Percentiles rank a stretch among this genome's conserved stretches.
Evolutionary conservation across 2,888 invertebrate genomes (phyloP).

Genomic region (Tipula helvola): DNA sequence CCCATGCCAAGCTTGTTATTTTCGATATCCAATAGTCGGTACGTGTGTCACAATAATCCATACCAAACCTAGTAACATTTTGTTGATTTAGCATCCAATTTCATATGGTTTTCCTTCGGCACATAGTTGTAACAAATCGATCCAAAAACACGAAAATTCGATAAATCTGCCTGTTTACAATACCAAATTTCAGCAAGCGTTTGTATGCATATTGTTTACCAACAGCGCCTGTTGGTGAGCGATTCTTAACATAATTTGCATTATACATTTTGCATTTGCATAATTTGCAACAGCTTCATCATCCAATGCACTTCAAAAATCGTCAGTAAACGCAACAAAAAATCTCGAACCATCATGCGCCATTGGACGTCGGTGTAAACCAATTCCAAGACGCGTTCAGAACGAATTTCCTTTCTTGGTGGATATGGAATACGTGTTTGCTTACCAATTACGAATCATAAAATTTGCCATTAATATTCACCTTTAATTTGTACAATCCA

Average conservation of each 20-base stretch:
- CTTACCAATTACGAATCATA: slow-evolving; percentile 10
- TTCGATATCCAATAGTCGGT: background rate
- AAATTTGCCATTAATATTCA: background rate
- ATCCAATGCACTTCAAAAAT: background rate
- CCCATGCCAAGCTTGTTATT: background rate
- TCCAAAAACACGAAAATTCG: background rate
- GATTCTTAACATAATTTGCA: background rate
- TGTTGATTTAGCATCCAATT: too few relatives aligned
- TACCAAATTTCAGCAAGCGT: too few relatives aligned
- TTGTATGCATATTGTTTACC: background rate
- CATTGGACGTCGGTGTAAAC: too few relatives aligned
- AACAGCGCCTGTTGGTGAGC: background rate
- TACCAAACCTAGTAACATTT: background rate
- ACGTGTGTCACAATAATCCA: too few relatives aligned
- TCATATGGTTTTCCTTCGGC: background rate
- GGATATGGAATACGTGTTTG: background rate
- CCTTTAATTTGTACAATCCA: background rate
- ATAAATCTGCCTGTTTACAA: background rate
- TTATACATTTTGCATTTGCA: too few relatives aligned
- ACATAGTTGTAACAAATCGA: background rate
- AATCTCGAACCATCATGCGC: too few relatives aligned
- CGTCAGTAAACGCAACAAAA: too few relatives aligned
- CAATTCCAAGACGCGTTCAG: too few relatives aligned
- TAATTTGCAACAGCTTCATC: slow-evolving; percentile 9
- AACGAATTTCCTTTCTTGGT: background rate